A percentile compares a stretch with the other conserved stretches of the same genome.
These are phyloP conservation scores for Sclerodermus sp. DNA, from an alignment of 2,888 invertebrate species.

Conservation along the genomic window DNA sequence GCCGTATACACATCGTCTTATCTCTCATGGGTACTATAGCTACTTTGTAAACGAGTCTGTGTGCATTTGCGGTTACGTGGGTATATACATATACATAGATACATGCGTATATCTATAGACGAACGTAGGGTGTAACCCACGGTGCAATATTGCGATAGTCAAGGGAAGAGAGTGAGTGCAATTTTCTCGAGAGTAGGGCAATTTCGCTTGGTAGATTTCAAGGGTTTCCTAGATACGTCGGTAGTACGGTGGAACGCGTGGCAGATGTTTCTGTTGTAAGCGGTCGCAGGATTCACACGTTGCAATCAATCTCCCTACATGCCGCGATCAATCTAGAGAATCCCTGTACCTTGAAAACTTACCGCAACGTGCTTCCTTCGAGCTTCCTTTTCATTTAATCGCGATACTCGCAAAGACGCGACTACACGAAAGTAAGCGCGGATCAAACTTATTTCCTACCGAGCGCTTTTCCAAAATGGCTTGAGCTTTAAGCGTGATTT, in stretches of 20 bases:
- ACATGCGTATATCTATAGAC: no score
- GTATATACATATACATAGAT: no score
- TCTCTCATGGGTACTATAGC: no score
- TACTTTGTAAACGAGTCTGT: no score
- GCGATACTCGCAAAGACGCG: no score
- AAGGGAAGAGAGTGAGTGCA: background rate
- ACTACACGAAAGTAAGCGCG: background rate
- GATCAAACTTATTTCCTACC: background rate
- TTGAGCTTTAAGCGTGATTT: no score
- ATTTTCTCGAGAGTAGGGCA: constrained; percentile 8
- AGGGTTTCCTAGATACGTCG: constrained; percentile 3
- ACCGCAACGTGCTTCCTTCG: no score
- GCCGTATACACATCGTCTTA: no score
- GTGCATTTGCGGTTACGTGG: no score
- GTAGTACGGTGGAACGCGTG: constrained; percentile 1
- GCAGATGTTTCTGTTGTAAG: constrained; percentile 16
- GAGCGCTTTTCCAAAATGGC: no score
- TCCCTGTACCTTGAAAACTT: no score
- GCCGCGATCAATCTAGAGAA: constrained; percentile 12
- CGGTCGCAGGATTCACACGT: constrained; percentile 10
- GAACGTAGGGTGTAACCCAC: background rate
- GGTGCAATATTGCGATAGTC: constrained; percentile 2
- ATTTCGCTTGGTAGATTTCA: constrained; percentile 9
- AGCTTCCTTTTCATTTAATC: no score
- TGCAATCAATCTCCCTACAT: constrained; percentile 14